These are phyloP conservation scores for Eleutherodactylus coqui DNA, from an alignment of 2,797 vertebrate genomes.

Conservation along the genomic window DNA sequence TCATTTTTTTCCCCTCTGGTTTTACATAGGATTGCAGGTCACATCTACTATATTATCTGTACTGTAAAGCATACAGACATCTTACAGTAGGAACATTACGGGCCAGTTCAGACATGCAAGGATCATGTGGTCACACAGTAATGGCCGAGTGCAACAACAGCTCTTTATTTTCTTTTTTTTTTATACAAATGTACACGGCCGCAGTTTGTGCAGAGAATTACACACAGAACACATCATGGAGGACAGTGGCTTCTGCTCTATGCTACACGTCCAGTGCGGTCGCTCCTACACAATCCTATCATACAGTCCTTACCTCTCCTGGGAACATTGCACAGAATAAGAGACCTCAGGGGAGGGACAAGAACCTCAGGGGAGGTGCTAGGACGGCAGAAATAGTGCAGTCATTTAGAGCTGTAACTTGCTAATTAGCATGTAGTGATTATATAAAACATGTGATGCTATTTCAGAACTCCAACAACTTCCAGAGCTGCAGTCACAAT, in stretches of 20 bases:
- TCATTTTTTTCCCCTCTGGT: too few species aligned
- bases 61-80: too few species aligned
- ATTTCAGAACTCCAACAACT: neutral
- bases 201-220: conserved; percentile 25
- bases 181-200: conserved; percentile 48
- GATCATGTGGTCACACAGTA: neutral
- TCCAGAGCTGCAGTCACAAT: neutral
- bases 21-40: too few species aligned
- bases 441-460: neutral
- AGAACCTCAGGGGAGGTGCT: neutral
- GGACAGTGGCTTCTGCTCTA: neutral
- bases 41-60: too few species aligned
- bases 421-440: neutral
- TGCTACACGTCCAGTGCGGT: neutral
- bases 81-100: too few species aligned
- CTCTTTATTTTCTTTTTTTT: conserved; percentile 31
- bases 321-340: neutral
- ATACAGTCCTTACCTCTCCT: neutral
- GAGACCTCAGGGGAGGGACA: neutral
- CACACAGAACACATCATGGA: conserved; percentile 28
- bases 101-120: neutral
- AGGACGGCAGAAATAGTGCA: neutral
- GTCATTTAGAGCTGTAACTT: neutral
- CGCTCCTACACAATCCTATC: neutral
- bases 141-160: neutral